Conservation (phyloP, 2,888 invertebrate genomes). For the Harpalus rubripes region DNA sequence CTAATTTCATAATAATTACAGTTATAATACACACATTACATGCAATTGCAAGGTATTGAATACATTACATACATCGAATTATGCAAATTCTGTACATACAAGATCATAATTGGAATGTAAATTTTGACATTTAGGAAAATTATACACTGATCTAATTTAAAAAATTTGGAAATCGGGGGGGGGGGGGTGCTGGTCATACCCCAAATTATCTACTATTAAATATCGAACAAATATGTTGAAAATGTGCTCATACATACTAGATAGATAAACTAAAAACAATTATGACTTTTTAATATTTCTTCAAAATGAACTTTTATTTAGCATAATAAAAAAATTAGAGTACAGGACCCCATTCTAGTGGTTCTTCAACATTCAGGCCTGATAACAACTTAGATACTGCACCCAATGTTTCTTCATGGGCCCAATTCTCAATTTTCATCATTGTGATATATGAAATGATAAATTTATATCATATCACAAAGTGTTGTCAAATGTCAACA, state of each 20-base stretch:
- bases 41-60: neutral
- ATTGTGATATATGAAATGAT: too few species aligned
- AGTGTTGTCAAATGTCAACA: too few species aligned
- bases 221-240: neutral
- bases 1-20: neutral
- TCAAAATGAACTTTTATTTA: too few species aligned
- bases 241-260: neutral
- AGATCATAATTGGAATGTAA: conserved; percentile 2
- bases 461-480: too few species aligned
- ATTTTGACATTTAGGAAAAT: neutral
- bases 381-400: too few species aligned
- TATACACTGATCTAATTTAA: neutral
- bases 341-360: too few species aligned
- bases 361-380: too few species aligned
- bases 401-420: too few species aligned
- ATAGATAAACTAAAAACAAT: too few species aligned
- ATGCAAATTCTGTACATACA: neutral
- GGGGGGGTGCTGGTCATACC: neutral
- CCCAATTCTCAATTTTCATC: too few species aligned
- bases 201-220: conserved; percentile 3
- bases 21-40: neutral
- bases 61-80: neutral
- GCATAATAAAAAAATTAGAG: too few species aligned
- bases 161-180: neutral
- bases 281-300: too few species aligned